These are phyloP conservation scores for Crossaster papposus DNA, from an alignment of 53 echinoderm and acorn worm genomes.

Conservation along the genomic window DNA sequence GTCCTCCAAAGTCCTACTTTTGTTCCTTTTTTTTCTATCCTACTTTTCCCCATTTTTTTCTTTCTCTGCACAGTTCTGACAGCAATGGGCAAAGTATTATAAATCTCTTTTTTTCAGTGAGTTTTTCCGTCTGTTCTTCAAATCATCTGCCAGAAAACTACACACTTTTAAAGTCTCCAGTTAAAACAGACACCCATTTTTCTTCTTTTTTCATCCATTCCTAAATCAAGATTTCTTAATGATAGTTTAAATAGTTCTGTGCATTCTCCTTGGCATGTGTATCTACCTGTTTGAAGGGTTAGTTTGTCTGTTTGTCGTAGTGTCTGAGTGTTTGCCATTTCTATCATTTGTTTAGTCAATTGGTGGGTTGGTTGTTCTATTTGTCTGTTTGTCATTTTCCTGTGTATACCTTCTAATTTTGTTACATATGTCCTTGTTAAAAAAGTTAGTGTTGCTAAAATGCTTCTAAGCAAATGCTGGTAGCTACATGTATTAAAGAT, in stretches of 20 bases:
- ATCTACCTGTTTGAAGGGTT: neutral
- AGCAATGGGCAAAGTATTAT: neutral
- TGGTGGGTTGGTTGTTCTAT: no score
- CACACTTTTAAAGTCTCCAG: no score
- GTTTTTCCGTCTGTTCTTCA: neutral
- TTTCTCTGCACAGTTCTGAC: neutral
- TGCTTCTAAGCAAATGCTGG: neutral
- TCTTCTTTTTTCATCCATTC: no score
- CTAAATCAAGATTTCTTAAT: neutral
- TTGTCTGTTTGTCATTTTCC: neutral
- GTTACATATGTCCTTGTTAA: neutral
- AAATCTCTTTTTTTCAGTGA: neutral
- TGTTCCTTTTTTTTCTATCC: no score
- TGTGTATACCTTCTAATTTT: neutral
- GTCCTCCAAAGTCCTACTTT: no score
- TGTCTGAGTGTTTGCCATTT: neutral
- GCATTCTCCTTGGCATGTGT: constrained; percentile 17
- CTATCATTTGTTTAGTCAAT: no score
- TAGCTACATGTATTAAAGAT: neutral
- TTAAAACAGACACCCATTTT: no score
- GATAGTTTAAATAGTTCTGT: neutral
- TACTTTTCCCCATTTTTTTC: neutral
- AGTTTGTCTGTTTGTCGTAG: neutral
- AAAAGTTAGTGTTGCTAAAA: neutral
- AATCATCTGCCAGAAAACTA: neutral